Conservation (phyloP, 2,888 invertebrate species). For the Drosophila testacea region DNA sequence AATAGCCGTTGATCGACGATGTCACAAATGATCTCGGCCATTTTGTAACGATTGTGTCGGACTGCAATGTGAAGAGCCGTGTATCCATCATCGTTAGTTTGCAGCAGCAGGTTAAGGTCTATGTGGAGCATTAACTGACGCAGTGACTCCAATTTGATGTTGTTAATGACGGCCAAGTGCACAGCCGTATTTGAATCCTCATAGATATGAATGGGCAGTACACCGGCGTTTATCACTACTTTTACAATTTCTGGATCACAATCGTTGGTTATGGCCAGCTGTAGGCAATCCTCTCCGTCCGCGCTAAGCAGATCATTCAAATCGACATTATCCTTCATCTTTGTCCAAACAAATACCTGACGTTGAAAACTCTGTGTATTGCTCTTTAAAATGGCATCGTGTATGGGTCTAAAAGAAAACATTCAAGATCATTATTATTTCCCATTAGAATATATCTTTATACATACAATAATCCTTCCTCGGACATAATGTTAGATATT, state of each 20-base stretch:
- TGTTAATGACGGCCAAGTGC: constrained; percentile 81
- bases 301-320: constrained; percentile 68
- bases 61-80: constrained; percentile 82
- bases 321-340: constrained; percentile 42
- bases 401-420: constrained; percentile 68
- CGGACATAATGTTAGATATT: constrained; percentile 30
- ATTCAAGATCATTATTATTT: neutral
- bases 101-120: constrained; percentile 70
- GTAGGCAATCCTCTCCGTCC: constrained; percentile 78
- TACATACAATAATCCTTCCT: constrained; percentile 59
- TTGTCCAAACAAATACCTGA: constrained; percentile 70
- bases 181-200: constrained; percentile 78
- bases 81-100: constrained; percentile 81
- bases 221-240: constrained; percentile 64
- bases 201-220: constrained; percentile 70
- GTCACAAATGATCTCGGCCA: constrained; percentile 78
- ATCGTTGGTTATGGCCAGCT: constrained; percentile 76
- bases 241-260: constrained; percentile 65
- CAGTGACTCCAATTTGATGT: constrained; percentile 66
- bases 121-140: constrained; percentile 67
- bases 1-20: constrained; percentile 72
- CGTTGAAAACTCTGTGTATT: constrained; percentile 59
- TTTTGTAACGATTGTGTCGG: constrained; percentile 73
- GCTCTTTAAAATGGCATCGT: constrained; percentile 63
- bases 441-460: neutral